Evolutionary conservation across 2,797 vertebrate genomes (phyloP), one percentile per base, ranked within the genome.

Genomic region (Pogonophryne albipinna): DNA sequence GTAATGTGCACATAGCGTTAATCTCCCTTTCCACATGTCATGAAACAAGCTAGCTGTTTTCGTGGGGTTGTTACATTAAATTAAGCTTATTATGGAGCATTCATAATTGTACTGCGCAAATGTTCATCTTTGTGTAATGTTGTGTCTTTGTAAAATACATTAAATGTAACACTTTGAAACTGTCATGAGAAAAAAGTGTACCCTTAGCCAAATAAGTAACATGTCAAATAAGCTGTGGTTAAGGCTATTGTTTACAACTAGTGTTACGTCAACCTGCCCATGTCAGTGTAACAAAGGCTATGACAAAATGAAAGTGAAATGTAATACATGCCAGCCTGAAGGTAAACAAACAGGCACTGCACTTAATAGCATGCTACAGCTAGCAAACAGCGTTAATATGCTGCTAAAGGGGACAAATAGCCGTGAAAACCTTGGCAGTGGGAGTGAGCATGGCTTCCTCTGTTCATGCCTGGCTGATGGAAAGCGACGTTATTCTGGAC

Each of bases 401-500:
- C 34, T 3, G 15, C 23, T n/a, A 59, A 57, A 72, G 4, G 1
- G 15, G 9, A 2, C 38, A 50, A 52, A 75, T 13, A 4, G 4
- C 20, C 19, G 0, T 31, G 0, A 20, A 63, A 2, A 19, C 6
- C 0, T 0, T 46, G 12, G 50, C 14, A 11, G 74, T 78, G 72
- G 75, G 75, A 89, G 79, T 79, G 67, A 66, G 61, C 13, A 58
- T 44, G 13, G 4, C 1, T 15, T 1, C 8, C 44, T 64, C 13
- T 31, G 15, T 1, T 75, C 5, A 5, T 31, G 12, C 4, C 27
- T 0, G 6, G 0, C 5, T 70, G 0, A 4, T 70, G 49, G 70
- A 85, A 84, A 86, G 74, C 17, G 50, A 85, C 85, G 12, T 86
- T 81, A 65, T 73, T 82, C 70, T 77, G 85, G 77, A 83, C 27